Evolutionary conservation across 2,888 invertebrate genomes (phyloP).

Genomic region (Drosophila setosimentum): DNA sequence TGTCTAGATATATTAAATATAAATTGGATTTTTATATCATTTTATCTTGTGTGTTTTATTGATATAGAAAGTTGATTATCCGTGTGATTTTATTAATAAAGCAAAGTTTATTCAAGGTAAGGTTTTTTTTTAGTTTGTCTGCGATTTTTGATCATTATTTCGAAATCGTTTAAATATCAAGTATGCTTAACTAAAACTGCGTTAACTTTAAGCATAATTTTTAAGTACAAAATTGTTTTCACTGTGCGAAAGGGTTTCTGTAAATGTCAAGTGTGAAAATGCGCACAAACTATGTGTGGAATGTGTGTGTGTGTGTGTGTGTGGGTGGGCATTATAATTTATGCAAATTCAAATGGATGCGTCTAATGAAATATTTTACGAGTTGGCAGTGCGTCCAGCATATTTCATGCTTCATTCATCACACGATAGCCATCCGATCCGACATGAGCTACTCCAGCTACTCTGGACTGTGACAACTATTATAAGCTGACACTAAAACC

Average conservation of each 20-base stretch:
- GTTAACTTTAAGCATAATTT: background rate
- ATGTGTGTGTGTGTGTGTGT: slow-evolving; percentile 11
- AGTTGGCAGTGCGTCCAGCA: slow-evolving; percentile 21
- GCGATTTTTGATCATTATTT: background rate
- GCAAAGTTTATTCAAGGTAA: background rate
- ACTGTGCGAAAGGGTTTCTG: slow-evolving; percentile 27
- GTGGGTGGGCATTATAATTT: slow-evolving; percentile 45
- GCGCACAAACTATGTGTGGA: slow-evolving; percentile 14
- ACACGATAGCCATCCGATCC: slow-evolving; percentile 58
- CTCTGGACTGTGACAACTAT: slow-evolving; percentile 73
- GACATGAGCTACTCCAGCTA: slow-evolving; percentile 9
- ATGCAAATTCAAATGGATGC: slow-evolving; percentile 47
- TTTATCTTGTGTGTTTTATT: background rate
- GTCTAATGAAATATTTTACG: slow-evolving; percentile 20
- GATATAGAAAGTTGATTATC: too few relatives aligned
- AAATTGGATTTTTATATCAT: background rate
- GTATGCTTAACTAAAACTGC: background rate
- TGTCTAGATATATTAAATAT: background rate
- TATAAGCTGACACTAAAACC: slow-evolving; percentile 78
- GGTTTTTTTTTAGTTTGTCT: background rate
- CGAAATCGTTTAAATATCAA: background rate
- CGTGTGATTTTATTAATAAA: too few relatives aligned
- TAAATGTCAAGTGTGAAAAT: slow-evolving; percentile 13
- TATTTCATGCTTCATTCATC: slow-evolving; percentile 74
- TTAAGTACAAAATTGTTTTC: background rate